Evolutionary conservation across 2,888 invertebrate species (phyloP).

Genomic region (Lepidocyrtinus sp.): DNA sequence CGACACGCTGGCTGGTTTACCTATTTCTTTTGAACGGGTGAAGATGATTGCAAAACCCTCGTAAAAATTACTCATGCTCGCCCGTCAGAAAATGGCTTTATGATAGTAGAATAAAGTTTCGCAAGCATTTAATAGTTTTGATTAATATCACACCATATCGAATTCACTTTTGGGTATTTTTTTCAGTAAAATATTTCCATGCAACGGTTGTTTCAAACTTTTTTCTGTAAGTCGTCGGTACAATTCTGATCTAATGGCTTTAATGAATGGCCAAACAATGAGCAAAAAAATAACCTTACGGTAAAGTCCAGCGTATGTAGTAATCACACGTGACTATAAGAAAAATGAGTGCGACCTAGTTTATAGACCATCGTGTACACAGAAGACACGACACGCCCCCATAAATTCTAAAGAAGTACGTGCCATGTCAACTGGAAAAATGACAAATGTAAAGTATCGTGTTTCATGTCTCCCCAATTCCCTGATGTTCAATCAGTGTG

Average conservation of each 20-base stretch:
- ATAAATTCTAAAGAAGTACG: background rate
- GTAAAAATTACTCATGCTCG: background rate
- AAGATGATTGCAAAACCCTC: constrained; percentile 1
- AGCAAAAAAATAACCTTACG: too few species aligned
- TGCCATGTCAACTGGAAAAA: constrained; percentile 10
- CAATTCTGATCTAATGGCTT: too few species aligned
- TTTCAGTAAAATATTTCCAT: too few species aligned
- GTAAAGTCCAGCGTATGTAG: too few species aligned
- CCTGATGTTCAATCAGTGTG: constrained; percentile 1
- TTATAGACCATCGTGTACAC: background rate
- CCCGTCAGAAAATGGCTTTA: too few species aligned
- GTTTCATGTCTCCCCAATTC: background rate
- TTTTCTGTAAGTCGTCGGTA: too few species aligned
- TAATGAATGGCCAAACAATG: too few species aligned
- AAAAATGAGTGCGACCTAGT: background rate
- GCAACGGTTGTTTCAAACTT: background rate
- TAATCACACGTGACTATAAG: too few species aligned
- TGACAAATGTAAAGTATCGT: background rate
- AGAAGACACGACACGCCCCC: background rate
- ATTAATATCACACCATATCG: background rate
- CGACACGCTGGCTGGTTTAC: too few species aligned
- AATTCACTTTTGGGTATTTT: too few species aligned
- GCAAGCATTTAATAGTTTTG: background rate
- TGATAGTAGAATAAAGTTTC: background rate
- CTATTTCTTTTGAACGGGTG: too few species aligned